Base-by-base conservation (phyloP, 2,113 vertebrate genomes). In the Oncorhynchus kisutch region DNA sequence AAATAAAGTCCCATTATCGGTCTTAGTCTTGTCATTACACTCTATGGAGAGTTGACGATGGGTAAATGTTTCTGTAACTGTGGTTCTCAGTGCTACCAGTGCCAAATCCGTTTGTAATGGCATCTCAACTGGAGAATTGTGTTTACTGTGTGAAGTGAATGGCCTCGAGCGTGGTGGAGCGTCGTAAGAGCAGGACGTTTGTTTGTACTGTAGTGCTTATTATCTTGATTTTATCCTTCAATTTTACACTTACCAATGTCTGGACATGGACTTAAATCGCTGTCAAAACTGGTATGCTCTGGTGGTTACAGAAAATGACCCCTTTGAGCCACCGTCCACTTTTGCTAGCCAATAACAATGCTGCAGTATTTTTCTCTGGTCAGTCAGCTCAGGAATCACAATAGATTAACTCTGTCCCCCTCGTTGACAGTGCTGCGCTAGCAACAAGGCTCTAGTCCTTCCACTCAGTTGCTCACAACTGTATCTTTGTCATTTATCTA, bases 401-500 rank as follows among this genome's bases (percentile, higher is more conserved):
- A 68, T 70, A 39, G 0, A 22, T 81, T 73, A 85, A 73, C 78
- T 81, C 73, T 77, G 75, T 72, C 76, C 87, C 27, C 80, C 77
- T 64, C 29, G 67, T 77, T 81, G 77, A 83, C 80, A 51, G 54
- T 73, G 75, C 75, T 68, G 72, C 85, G 77, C 48, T 65, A 69
- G 82, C 69, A 5, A 45, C 68, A 68, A 1, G 57, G 11, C 79
- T 74, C 72, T 70, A 7, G 66, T 75, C 76, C 54, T 71, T 60
- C 68, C 66, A 20, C 78, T 77, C 71, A 60, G 73, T 73, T n/a
- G 73, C 74, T 4, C 12, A 49, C 25, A 67, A 29, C 69, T 57
- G 48, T 84, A 87, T 87, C 85, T 78, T 69, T 79, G 82, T 81
- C 81, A 87, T 87, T 85, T 86, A 88, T 90, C 84, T 86, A 84